Evolutionary conservation across 2,113 vertebrate genomes (phyloP), one percentile per base, ranked within the genome.

Genomic region (Psittacula cyanocephala): DNA sequence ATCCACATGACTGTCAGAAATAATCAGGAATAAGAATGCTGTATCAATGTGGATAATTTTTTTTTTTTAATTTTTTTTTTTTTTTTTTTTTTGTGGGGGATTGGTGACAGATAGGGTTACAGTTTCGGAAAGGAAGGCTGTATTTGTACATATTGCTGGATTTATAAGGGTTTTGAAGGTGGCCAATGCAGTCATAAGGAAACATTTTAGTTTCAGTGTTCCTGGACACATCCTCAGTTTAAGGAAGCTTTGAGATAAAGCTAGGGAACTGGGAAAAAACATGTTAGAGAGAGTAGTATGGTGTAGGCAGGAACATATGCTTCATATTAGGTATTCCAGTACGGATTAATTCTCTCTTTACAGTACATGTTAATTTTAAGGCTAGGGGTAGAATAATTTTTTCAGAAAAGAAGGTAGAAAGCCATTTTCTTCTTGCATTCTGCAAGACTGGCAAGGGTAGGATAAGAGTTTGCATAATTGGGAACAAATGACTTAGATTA

Each of bases 321-420:
- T 97, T 97, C 92, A 47, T 91, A 95, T 97, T 96, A 94, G 92
- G 83, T 96, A 93, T 95, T 95, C 88, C 77, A 90, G 83, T 91
- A 92, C 82, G 93, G 68, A 95, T 83, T 95, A 89, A 90, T 95
- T 80, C 64, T 85, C 39, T 91, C 59, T 78, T 50, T 91, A 70
- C 72, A 91, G 88, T 55, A 71, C 43, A 35, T 92, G 86, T 93
- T 97, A 95, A 97, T 97, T 97, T 97, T 97, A 96, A 78, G 88
- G 63, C 62, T 82, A 85, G 57, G 53, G 71, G 50, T 93, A 81
- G 60, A 92, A 88, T 91, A 47, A 71, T 77, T 69, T 91, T 92
- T 92, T 92, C 52, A 86, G 80, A 88, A 95, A 93, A 93, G 50
- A 93, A 90, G 80, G 95, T 95, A 88, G n/a, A 92, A 90, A 84